Base-by-base conservation (phyloP, 2,888 invertebrate species). In the Liodrosophila aerea region DNA sequence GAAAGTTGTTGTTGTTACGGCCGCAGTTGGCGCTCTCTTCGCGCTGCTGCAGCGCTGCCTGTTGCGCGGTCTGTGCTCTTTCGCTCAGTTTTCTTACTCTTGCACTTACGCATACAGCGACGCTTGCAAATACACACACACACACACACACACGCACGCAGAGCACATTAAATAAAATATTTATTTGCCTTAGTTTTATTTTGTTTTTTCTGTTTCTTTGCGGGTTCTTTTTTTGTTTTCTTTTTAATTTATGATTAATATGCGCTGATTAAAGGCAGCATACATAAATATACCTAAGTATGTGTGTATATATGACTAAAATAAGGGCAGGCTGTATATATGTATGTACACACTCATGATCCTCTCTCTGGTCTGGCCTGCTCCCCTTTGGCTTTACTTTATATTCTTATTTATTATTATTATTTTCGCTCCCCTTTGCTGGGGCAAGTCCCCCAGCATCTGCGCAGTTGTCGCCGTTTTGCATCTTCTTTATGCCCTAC, bases 401-500 rank as follows among this genome's bases (percentile, higher is more conserved):
- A 37, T 52, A 41, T 31, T 71, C 53, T 73, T 54, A 51, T 54
- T 66, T 47, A 60, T 62, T 75, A 57, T 61, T 69, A 68, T 82
- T 60, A 56, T 76, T 70, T 63, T 52, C 30, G 40, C 43, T 56
- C 65, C 70, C 58, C 70, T 59, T 61, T 57, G 47, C 53, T 66
- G 62, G n/a, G 39, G 2, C 50, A 41, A 33, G 43, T 33, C 41
- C 44, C 63, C 49, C 73, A 78, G 83, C 80, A 83, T 78, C 80
- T 81, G 86, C 82, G 78, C 82, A 80, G 77, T 80, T 80, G 82
- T 81, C 76, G 81, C 67, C 68, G 82, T 64, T 83, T 76, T 85
- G 74, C 76, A 69, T 76, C 59, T 66, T 70, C 64, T 64, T 63
- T 41, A 18, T 29, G 18, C 22, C 29, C 7, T 8, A 37, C 18